Evolutionary conservation across 2,797 vertebrate species (phyloP), one percentile per base, ranked within the genome.

Genomic region (Chiroxiphia lanceolata): DNA sequence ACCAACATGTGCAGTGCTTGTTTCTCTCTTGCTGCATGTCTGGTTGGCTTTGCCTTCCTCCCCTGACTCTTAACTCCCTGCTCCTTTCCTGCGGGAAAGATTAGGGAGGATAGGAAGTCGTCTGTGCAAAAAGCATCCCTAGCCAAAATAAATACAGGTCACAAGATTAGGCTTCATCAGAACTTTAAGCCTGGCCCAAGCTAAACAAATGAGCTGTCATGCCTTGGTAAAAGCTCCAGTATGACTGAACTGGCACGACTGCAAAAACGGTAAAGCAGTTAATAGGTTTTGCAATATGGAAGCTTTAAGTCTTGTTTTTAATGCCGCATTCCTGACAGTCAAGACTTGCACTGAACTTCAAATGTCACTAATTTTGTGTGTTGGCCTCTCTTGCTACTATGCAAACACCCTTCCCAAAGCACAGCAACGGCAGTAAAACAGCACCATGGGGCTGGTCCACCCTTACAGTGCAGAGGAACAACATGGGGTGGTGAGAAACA

Each of bases 71-170:
- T 67, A 95, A 88, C 65, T 89, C 91, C 77, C 82, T 36, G 69
- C 77, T 95, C 72, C 96, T 95, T 95, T 97, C 96, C 96, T 97
- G 93, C 82, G 47, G 97, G 97, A 97, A 96, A 97, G 96, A 98
- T 97, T 97, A 97, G 93, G 94, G 95, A 92, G 96, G 95, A 97
- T 96, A 97, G 97, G 97, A 97, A 97, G 96, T 97, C 65, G 33
- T 96, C 97, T 97, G 95, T 94, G 93, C 95, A 96, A 86, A 95
- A 96, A 82, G 84, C 90, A 84, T 76, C 91, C 85, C 68, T 5
- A 17, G 97, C 97, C 98, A 98, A 98, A 98, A 92, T 93, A 98
- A 98, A 98, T 83, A 97, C 89, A 85, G 96, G 97, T 98, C 97
- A 96, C 93, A 97, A 97, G 97, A 98, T 98, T 97, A 98, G 94